Evolutionary conservation across 2,888 invertebrate species (phyloP), one percentile per base, ranked within the genome.

Genomic region (Limnephilus rhombicus): DNA sequence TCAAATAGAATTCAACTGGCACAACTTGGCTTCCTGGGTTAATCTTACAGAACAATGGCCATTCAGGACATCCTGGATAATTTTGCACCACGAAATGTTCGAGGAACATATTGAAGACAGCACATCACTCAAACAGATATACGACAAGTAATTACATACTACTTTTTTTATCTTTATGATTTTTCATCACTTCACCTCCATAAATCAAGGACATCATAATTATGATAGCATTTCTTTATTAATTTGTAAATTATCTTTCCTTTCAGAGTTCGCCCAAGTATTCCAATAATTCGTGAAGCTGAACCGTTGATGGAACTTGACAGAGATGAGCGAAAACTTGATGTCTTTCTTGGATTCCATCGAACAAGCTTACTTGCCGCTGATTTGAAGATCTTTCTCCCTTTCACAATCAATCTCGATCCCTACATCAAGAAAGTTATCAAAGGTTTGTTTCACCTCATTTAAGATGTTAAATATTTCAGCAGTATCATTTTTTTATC

Each of bases 21-120:
- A 99, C 96, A 98, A 99, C 94, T 96, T 99, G 94, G 99, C 99
- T 93, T 98, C 99, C 92, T 99, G 99, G 99, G 98, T 99, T 94
- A 99, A 99, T 95, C 97, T 99, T 92, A 99, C 99, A 0, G 99
- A 99, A 95, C 99, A 99, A 95, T 99, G 99, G 99, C 99, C 99
- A 0, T 98, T 99, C 95, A 97, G 99, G 91, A 98, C 99, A 45
- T 99, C 99, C 24, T 99, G 99, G 99, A 98, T 99, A 94, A 99
- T 99, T 94, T 97, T 99, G 94, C 98, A 99, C 95, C 99, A 98
- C 95, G 99, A 99, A 95, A 97, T 98, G 92, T 98, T 97, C 94
- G 99, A 99, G 95, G 98, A 99, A 49, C 97, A 97, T 93, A 97
- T 99, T 88, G 99, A 99, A 93, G 99, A 99, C 95, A 97, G 97